Base-by-base conservation (phyloP, 2,113 vertebrate genomes). In the Pongo pygmaeus region DNA sequence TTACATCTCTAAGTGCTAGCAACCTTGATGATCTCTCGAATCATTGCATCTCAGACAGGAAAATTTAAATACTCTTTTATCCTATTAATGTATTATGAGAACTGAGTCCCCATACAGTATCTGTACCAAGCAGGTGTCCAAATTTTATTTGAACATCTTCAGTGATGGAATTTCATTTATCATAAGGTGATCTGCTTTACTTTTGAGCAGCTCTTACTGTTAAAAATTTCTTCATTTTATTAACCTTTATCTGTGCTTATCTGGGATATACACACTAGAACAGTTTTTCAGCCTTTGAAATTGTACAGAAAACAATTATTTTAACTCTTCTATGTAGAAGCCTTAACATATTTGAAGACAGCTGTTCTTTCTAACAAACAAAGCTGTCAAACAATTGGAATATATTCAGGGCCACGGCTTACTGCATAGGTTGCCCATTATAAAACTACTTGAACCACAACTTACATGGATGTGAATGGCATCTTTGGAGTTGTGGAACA, bases 281-380 rank as follows among this genome's bases (percentile, higher is more conserved):
- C 13, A 94, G 35, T 77, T 77, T 72, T 87, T 92, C 50, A 94
- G 30, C 67, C 8, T 1, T 78, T 77, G 27, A 5, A 89, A 87
- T 84, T 27, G 70, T 55, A 75, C 10, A 57, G 32, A 93, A 84
- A 97, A 88, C 8, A 75, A 43, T 20, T 64, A 74, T 59, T 72
- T 81, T 78, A 91, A 77, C 22, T 89, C 43, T 74, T 89, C 79
- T 55, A 55, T 14, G 69, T 48, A 78, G 38, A 78, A 89, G 43
- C 22, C 59, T 89, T 97, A 64, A 96, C 77, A 80, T 85, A 4
- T 93, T 80, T 94, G 23, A 93, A 85, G 23, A 59, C 17, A 85
- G 3, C 14, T 70, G 17, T 52, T 16, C 77, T 81, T 83, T 83
- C 61, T 67, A 96, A 88, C 46, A 96, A 87, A 32, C 38, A 61